phyloP scores from a whole-genome alignment of 2,888 invertebrate species.

The Zhengitettix transpicula region DNA sequence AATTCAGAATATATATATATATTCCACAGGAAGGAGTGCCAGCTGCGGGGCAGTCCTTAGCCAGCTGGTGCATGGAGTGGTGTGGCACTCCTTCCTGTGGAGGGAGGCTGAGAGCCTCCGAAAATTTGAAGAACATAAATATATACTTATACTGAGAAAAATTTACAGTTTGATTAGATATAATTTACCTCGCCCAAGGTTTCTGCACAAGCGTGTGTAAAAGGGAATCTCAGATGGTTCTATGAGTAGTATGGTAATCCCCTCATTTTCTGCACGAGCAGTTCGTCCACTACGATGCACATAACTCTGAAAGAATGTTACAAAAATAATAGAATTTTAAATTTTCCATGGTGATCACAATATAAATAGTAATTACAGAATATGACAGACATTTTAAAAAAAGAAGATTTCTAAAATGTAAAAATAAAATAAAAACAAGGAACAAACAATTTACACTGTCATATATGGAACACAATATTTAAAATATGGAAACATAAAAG shows the following conservation, averaged over 20 bases:
- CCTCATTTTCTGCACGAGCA: constrained; percentile 74
- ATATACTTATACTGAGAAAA: no score
- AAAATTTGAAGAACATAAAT: no score
- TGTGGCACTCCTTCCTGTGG: no score
- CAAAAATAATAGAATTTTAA: neutral
- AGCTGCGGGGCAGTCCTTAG: no score
- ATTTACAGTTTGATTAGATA: neutral
- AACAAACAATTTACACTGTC: neutral
- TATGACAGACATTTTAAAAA: neutral
- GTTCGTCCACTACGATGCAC: constrained; percentile 94
- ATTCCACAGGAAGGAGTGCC: no score
- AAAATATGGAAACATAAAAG: neutral
- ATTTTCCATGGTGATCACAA: neutral
- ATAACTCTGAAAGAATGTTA: constrained; percentile 52
- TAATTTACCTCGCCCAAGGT: constrained; percentile 59
- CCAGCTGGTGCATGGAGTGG: no score
- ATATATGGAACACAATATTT: neutral
- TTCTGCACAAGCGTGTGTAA: constrained; percentile 66
- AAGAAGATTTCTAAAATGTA: neutral
- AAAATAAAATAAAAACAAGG: neutral
- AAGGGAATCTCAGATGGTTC: constrained; percentile 69
- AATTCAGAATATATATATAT: no score
- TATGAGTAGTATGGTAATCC: constrained; percentile 80
- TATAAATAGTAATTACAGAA: neutral
- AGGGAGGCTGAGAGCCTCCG: no score